Percentiles rank a stretch among this genome's conserved stretches.
Evolutionary conservation across 2,797 vertebrate species (phyloP).

Genomic region (Sebastes baramenuke): DNA sequence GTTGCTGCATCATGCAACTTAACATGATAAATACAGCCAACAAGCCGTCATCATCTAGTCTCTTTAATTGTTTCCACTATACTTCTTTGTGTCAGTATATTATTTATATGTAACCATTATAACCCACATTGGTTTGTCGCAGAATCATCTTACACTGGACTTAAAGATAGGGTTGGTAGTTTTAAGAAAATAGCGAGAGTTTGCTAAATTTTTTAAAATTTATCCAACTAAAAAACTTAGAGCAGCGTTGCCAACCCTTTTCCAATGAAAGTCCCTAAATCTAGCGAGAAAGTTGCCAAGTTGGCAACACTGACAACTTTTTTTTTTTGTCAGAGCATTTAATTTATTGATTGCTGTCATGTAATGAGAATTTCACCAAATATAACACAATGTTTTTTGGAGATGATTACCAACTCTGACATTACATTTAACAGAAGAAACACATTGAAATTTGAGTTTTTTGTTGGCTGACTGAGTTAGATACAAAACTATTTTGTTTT

Average conservation of each 20-base stretch:
- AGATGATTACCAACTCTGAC: background rate
- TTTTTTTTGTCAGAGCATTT: background rate
- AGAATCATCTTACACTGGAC: background rate
- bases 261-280: background rate
- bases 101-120: background rate
- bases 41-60: background rate
- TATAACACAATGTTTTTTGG: background rate
- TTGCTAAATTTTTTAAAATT: background rate
- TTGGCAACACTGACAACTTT: background rate
- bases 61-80: background rate
- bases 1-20: background rate
- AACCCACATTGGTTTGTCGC: background rate
- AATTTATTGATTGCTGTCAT: background rate
- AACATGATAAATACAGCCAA: background rate
- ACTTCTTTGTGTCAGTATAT: background rate
- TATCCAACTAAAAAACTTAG: background rate
- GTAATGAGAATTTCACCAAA: background rate
- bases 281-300: background rate
- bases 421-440: background rate
- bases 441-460: background rate
- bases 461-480: background rate
- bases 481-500: background rate
- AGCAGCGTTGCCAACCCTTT: rapidly evolving
- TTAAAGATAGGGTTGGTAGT: too few relatives aligned
- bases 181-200: too few relatives aligned